These are phyloP conservation scores for Pararge aegeria DNA, from an alignment of 1,140 invertebrate genomes.

Conservation along the genomic window DNA sequence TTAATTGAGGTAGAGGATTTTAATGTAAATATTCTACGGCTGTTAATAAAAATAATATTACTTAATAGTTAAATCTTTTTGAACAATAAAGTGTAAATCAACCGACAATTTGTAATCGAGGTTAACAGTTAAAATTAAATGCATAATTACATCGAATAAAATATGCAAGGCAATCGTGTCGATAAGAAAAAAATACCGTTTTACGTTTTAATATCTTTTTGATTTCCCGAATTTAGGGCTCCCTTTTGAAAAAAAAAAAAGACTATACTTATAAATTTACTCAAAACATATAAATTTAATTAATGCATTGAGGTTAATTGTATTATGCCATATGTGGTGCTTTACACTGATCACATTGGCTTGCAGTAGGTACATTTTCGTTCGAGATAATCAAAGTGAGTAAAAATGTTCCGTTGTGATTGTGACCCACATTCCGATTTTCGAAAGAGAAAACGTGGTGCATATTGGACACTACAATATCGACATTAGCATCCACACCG, in stretches of 20 bases:
- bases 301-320: background rate
- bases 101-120: no score
- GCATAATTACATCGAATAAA: no score
- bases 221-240: background rate
- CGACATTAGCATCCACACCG: conserved; percentile 11
- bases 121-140: no score
- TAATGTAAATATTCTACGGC: no score
- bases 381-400: conserved; percentile 49
- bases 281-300: background rate
- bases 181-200: background rate
- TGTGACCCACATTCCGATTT: conserved; percentile 57
- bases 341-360: conserved; percentile 29
- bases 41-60: no score
- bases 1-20: no score
- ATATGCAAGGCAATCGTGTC: no score
- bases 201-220: background rate
- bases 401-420: conserved; percentile 54
- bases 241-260: background rate
- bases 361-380: conserved; percentile 48
- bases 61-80: no score
- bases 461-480: conserved; percentile 46
- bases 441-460: conserved; percentile 63
- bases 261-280: background rate
- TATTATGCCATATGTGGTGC: background rate
- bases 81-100: no score